Base-by-base conservation (phyloP, 2,797 vertebrate genomes). In the Pampus argenteus region DNA sequence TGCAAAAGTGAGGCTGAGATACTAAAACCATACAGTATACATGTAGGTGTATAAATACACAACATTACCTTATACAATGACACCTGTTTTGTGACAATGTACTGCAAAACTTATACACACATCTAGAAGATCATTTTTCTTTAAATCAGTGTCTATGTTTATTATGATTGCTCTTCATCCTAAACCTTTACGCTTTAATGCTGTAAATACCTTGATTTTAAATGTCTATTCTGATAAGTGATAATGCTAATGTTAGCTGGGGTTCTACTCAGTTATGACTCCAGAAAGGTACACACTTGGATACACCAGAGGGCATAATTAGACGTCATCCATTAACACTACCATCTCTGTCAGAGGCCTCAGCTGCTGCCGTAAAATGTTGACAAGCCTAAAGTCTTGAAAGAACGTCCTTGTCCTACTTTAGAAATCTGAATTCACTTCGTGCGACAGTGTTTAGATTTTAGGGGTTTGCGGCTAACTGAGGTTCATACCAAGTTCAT, bases 1-100 rank as follows among this genome's bases (percentile, higher is more conserved):
- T 86, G 78, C 71, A 81, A 82, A 91, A 90, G 58, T 29, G 23
- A 68, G 44, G 34, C 26, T 17, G 34, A 73, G 72, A 71, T 18
- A 34, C 6, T 23, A 50, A 51, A 29, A 86, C 47, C 71, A 52
- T 15, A 36, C 8, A 50, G 15, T n/a, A 22, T 10, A n/a, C 40
- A 14, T 17, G 40, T 29, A 38, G 40, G 22, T 40, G 9, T 5
- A 52, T 70, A 23, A 25, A 78, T 66, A 80, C 64, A 52, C 26
- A 57, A 49, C 17, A 29, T 55, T 15, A 38, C 14, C 47, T 76
- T 81, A 75, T 34, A 74, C 18, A 75, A 61, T 31, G 11, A 56
- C 7, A 34, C 20, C 50, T 29, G 31, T 22, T 38, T 18, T 52
- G 34, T 23, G 4, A 2, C 69, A 36, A 3, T 48, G 23, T 55